Percentiles rank a stretch among this genome's conserved stretches.
phyloP scores from a whole-genome alignment of 1,140 invertebrate species.

The Theocolax elegans region DNA sequence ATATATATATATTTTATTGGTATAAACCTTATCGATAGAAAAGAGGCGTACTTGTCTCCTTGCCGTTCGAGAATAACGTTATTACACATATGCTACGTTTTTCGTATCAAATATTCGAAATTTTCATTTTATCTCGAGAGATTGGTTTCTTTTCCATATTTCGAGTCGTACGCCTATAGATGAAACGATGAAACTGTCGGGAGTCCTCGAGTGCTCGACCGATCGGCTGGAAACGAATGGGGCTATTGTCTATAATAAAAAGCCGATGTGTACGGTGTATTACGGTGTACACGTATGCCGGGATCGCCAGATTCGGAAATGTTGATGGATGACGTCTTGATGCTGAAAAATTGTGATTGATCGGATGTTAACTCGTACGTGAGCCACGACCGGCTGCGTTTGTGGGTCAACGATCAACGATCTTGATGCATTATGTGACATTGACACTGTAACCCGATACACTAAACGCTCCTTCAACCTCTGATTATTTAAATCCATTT shows the following conservation, averaged over 20 bases:
- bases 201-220: not conserved
- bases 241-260: constrained; percentile 26
- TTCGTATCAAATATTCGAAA: constrained; percentile 15
- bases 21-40: too few species aligned
- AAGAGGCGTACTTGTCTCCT: too few species aligned
- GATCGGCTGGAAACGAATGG: constrained; percentile 10
- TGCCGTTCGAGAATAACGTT: too few species aligned
- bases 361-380: not conserved
- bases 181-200: not conserved
- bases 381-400: constrained; percentile 11
- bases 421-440: constrained; percentile 20
- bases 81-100: constrained; percentile 28
- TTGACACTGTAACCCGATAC: constrained; percentile 10
- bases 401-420: constrained; percentile 27
- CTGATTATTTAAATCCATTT: too few species aligned
- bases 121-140: not conserved
- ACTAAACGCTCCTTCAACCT: not conserved
- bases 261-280: not conserved
- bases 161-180: too few species aligned
- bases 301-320: constrained; percentile 17
- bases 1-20: too few species aligned
- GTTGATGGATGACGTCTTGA: constrained; percentile 33
- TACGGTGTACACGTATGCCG: not conserved
- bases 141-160: constrained; percentile 4
- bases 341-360: constrained; percentile 40